Base-by-base conservation (phyloP, 2,888 invertebrate species). In the Laothoe populi region DNA sequence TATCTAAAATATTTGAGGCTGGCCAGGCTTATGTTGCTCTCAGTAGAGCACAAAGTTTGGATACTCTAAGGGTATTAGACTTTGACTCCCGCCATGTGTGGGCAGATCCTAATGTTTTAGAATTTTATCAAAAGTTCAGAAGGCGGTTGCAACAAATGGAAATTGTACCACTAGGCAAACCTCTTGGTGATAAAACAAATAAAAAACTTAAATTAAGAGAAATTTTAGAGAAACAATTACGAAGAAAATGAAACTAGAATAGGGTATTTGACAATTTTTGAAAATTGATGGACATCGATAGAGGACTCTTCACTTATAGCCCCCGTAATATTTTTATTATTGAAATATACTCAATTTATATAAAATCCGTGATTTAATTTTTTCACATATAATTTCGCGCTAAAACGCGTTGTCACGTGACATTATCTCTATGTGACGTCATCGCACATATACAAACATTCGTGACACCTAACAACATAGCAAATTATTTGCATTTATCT, bases 21-120 rank as follows among this genome's bases (percentile, higher is more conserved):
- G 99, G 99, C 0, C 99, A 99, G 88, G 98, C 99, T 0, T 99
- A 99, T 88, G 99, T 99, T 0, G 99, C 99, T 0, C 87, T 99
- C 8, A 98, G 98, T 13, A 94, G 99, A 69, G 98, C 99, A 10
- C 96, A 97, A 79, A 98, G 96, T 78, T 92, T 99, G 59, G 94
- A 97, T 61, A 95, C 96, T 2, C 91, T 99, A n/a, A 89, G 98
- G 66, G 96, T 99, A 40, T 84, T 98, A 61, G 98, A 98, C 86
- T 98, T 99, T 89, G 96, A 96, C 80, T 93, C 95, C 0, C 94
- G 95, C 38, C 97, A 98, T 88, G 97, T 99, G 1, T 97, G 97
- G 95, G 98, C 98, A 8, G 96, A 98, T 89, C 94, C 96, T 0
- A 95, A 94, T 75, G 98, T 98, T 0, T 86, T 98, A 60, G 94